A percentile compares a stretch with the other conserved stretches of the same genome.
Evolutionary conservation across 2,797 vertebrate species (phyloP).

Genomic region (Pipistrellus kuhlii): DNA sequence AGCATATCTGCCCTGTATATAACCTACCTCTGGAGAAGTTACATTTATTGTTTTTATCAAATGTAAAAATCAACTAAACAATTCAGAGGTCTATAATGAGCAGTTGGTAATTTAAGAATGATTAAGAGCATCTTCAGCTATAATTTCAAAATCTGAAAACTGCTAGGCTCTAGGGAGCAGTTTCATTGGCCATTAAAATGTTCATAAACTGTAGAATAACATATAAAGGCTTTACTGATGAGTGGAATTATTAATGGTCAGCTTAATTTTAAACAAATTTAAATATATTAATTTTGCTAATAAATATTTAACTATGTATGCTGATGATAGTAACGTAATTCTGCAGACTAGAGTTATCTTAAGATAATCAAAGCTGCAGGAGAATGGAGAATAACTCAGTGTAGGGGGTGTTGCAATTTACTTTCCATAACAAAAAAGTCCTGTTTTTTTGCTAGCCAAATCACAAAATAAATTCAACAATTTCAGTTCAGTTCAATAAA

Average conservation of each 20-base stretch:
- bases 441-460: background rate
- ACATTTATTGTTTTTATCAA: constrained; percentile 60
- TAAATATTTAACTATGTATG: constrained; percentile 65
- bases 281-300: constrained; percentile 73
- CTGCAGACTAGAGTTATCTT: constrained; percentile 10
- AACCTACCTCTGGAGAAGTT: background rate
- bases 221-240: constrained; percentile 38
- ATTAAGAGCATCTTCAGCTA: constrained; percentile 61
- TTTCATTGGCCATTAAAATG: constrained; percentile 68
- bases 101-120: constrained; percentile 64
- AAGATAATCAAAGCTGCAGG: constrained; percentile 37
- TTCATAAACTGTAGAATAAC: constrained; percentile 66
- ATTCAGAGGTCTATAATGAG: constrained; percentile 62
- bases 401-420: background rate
- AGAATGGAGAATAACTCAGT: background rate
- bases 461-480: background rate
- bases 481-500: background rate
- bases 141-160: constrained; percentile 69
- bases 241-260: constrained; percentile 47
- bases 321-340: constrained; percentile 43
- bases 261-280: constrained; percentile 68
- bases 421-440: constrained; percentile 57
- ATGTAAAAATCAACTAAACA: constrained; percentile 39
- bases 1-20: background rate
- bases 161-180: constrained; percentile 35